These are phyloP conservation scores for Meghimatium bilineatum DNA, from an alignment of 2,888 invertebrate genomes.

Conservation along the genomic window DNA sequence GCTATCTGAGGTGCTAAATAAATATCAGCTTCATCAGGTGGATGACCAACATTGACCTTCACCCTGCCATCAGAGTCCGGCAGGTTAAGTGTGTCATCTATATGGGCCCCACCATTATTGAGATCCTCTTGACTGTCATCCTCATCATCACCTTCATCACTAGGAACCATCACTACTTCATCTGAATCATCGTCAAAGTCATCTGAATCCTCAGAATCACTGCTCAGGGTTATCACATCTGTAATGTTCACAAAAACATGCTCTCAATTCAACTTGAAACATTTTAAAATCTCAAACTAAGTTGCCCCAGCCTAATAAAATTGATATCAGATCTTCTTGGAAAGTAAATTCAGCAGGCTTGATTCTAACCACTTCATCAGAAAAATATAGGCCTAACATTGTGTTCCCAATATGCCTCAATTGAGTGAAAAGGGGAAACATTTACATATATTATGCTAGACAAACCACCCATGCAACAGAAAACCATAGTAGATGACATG, in stretches of 20 bases:
- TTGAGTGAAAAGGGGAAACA: too few species aligned
- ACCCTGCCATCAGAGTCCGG: conserved; percentile 95
- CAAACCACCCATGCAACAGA: too few species aligned
- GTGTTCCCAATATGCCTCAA: too few species aligned
- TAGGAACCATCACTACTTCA: conserved; percentile 88
- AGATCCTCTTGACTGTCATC: conserved; percentile 92
- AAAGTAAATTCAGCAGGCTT: too few species aligned
- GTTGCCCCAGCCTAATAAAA: too few species aligned
- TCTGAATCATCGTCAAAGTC: conserved; percentile 49
- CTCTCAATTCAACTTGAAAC: too few species aligned
- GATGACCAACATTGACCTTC: conserved; percentile 94
- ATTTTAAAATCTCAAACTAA: too few species aligned
- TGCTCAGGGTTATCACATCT: conserved; percentile 54
- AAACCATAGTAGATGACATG: too few species aligned
- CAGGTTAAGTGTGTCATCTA: conserved; percentile 92
- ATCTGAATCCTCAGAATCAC: conserved; percentile 52
- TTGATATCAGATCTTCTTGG: too few species aligned
- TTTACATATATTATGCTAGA: too few species aligned
- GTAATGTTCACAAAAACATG: background rate
- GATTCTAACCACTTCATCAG: too few species aligned
- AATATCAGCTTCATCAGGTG: conserved; percentile 91
- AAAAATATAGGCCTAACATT: too few species aligned
- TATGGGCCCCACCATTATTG: conserved; percentile 91
- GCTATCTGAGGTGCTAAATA: conserved; percentile 93
- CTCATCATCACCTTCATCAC: conserved; percentile 56